These are phyloP conservation scores for Arctocebus calabarensis DNA, from an alignment of 2,797 vertebrate genomes.

Conservation along the genomic window DNA sequence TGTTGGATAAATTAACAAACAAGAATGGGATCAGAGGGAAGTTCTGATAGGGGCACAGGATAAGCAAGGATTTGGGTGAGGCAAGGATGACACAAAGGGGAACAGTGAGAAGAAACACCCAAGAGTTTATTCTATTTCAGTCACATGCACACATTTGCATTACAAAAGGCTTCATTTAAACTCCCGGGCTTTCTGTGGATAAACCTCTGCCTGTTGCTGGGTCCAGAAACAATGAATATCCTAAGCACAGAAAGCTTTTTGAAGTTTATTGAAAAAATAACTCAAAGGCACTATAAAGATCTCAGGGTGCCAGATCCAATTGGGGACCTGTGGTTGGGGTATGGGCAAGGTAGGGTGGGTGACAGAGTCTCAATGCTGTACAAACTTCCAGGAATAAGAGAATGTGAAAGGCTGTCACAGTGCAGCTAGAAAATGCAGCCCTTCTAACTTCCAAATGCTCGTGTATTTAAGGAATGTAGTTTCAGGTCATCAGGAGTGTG, in stretches of 20 bases:
- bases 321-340: not conserved
- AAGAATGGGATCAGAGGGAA: slow-evolving; percentile 19
- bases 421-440: rapidly evolving
- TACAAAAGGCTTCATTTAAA: slow-evolving; percentile 55
- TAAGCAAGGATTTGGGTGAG: not conserved
- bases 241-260: slow-evolving; percentile 27
- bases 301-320: not conserved
- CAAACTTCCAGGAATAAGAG: not conserved
- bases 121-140: slow-evolving; percentile 37
- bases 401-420: not conserved
- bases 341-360: rapidly evolving
- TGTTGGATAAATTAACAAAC: slow-evolving; percentile 42
- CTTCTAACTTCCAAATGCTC: not conserved
- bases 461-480: rapidly evolving
- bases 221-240: slow-evolving; percentile 51
- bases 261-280: slow-evolving; percentile 67
- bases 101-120: not conserved
- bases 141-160: not conserved
- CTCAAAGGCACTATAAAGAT: not conserved
- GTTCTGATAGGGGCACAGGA: not conserved
- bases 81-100: not conserved
- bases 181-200: slow-evolving; percentile 44
- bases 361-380: rapidly evolving
- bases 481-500: not conserved
- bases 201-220: slow-evolving; percentile 33